Conservation (phyloP, 2,888 invertebrate genomes). For the Caenorhabditis becei region DNA sequence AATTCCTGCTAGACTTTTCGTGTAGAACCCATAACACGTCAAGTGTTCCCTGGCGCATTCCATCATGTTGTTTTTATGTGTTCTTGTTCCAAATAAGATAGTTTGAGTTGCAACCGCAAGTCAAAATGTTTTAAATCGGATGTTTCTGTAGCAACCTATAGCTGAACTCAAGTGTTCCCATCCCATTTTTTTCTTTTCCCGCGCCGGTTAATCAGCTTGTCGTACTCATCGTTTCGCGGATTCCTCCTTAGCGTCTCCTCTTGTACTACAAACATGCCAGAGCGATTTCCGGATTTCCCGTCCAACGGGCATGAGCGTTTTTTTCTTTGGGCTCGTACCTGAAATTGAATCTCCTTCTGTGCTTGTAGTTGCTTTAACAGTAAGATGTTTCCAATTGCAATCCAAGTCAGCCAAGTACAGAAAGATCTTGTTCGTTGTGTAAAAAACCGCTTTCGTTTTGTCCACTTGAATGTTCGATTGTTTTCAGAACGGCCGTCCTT, state of each 20-base stretch:
- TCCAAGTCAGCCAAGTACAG: background rate
- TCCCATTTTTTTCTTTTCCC: background rate
- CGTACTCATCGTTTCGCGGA: slow-evolving; percentile 41
- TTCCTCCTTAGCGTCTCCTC: slow-evolving; percentile 17
- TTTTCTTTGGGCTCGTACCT: background rate
- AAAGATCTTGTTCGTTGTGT: slow-evolving; percentile 1
- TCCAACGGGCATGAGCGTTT: background rate
- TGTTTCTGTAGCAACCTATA: background rate
- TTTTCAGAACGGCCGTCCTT: slow-evolving; percentile 44
- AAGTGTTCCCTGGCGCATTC: slow-evolving; percentile 27
- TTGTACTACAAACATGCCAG: slow-evolving; percentile 37
- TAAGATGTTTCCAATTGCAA: too few species aligned
- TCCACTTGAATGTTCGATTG: background rate
- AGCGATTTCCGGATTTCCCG: slow-evolving; percentile 54
- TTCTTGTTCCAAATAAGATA: background rate
- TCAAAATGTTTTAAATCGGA: background rate
- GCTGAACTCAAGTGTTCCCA: background rate
- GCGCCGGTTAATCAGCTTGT: slow-evolving; percentile 55
- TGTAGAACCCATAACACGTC: background rate
- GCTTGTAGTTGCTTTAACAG: too few species aligned
- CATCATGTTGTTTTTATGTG: slow-evolving; percentile 9
- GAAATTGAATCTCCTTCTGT: background rate
- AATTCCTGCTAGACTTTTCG: slow-evolving; percentile 38
- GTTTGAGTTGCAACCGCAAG: background rate
- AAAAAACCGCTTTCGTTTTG: slow-evolving; percentile 1